These are phyloP conservation scores for Labeo rohita DNA, from an alignment of 2,113 vertebrate genomes.

Conservation along the genomic window DNA sequence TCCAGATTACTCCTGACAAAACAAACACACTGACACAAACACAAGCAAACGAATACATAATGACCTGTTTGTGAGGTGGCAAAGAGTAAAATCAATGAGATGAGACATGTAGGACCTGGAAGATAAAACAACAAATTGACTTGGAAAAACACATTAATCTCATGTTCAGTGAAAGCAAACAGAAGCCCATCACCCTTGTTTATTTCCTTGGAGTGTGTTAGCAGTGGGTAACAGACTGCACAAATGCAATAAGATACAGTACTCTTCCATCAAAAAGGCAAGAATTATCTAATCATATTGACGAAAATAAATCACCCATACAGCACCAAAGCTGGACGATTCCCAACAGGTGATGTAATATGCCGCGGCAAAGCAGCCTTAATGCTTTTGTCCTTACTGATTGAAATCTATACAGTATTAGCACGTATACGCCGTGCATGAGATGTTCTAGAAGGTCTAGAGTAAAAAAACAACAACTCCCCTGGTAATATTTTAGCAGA, in stretches of 20 bases:
- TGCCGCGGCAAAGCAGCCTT: conserved; percentile 6
- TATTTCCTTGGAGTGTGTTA: conserved; percentile 45
- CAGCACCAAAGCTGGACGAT: conserved; percentile 25
- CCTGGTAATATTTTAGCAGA: conserved; percentile 40
- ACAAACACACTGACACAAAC: conserved; percentile 42
- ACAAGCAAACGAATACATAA: conserved; percentile 53
- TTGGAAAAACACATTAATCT: conserved; percentile 48
- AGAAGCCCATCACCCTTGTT: conserved; percentile 43
- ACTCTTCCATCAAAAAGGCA: conserved; percentile 41
- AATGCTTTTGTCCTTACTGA: conserved; percentile 10
- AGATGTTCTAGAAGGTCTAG: conserved; percentile 24
- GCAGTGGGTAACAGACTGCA: conserved; percentile 42
- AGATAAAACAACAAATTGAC: conserved; percentile 51
- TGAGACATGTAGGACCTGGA: conserved; percentile 42
- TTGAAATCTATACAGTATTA: conserved; percentile 33
- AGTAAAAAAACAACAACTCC: conserved; percentile 28
- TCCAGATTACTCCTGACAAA: conserved; percentile 47
- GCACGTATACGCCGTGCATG: background rate
- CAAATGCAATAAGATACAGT: conserved; percentile 26
- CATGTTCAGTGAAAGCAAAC: conserved; percentile 44
- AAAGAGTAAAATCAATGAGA: conserved; percentile 54
- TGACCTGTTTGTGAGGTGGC: conserved; percentile 49
- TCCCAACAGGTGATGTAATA: conserved; percentile 39
- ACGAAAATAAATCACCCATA: conserved; percentile 34
- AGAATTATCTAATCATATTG: conserved; percentile 33